Conservation (phyloP, 2,888 invertebrate species). For the Drosophila suboccidentalis region DNA sequence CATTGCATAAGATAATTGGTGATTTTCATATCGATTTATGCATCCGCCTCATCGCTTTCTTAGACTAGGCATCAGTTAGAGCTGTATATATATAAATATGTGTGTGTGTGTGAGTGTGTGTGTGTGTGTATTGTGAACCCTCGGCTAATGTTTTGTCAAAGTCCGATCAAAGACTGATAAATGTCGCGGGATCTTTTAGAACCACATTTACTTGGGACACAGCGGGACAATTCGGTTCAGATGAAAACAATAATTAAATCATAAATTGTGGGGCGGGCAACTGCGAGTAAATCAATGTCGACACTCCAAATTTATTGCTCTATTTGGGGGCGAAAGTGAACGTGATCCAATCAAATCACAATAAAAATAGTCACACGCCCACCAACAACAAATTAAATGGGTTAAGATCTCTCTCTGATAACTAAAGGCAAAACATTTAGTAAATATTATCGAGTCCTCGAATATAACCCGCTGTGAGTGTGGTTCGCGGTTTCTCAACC, state of each 20-base stretch:
- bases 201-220: constrained; percentile 23
- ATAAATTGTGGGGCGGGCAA: constrained; percentile 53
- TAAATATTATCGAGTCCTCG: constrained; percentile 47
- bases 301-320: constrained; percentile 68
- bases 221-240: constrained; percentile 42
- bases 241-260: constrained; percentile 75
- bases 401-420: constrained; percentile 25
- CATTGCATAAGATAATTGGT: constrained; percentile 82
- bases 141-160: constrained; percentile 52
- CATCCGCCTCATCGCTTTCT: constrained; percentile 74
- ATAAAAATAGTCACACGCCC: constrained; percentile 76
- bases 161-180: constrained; percentile 59
- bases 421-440: constrained; percentile 43
- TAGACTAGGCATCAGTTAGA: constrained; percentile 26
- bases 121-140: not conserved
- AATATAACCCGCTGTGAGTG: constrained; percentile 23
- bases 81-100: not conserved
- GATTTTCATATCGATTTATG: constrained; percentile 84
- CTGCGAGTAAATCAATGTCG: constrained; percentile 58
- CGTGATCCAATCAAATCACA: constrained; percentile 59
- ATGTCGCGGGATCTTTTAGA: constrained; percentile 58
- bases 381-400: constrained; percentile 9
- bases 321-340: constrained; percentile 69
- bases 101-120: not conserved
- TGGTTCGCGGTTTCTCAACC: constrained; percentile 5